phyloP scores from a whole-genome alignment of 2,113 vertebrate genomes.

The Paracanthobrama guichenoti region DNA sequence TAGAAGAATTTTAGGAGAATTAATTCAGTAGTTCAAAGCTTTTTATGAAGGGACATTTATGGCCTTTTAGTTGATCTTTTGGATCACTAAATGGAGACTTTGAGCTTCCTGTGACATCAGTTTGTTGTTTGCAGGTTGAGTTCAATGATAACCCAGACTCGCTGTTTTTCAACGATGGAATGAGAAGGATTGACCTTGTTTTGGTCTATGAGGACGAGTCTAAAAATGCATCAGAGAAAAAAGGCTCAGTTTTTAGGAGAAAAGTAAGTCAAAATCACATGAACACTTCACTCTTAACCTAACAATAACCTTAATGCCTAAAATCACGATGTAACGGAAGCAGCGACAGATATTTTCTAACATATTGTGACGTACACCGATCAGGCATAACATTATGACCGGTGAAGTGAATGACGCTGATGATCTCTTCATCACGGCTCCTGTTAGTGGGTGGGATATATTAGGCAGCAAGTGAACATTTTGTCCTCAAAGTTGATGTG shows the following conservation, averaged over 20 bases:
- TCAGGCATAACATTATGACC: no score
- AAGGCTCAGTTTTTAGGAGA: slow-evolving; percentile 70
- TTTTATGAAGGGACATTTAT: neutral
- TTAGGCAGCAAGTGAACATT: no score
- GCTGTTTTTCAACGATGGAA: slow-evolving; percentile 88
- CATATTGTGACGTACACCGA: no score
- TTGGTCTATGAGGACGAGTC: slow-evolving; percentile 92
- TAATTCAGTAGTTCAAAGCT: neutral
- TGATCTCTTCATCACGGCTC: no score
- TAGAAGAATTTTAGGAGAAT: neutral
- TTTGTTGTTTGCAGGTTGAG: slow-evolving; percentile 75
- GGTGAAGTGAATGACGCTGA: no score
- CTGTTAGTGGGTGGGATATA: no score
- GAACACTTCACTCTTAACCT: neutral
- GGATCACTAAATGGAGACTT: neutral
- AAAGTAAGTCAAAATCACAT: slow-evolving; percentile 70
- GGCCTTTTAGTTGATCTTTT: neutral
- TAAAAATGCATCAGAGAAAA: slow-evolving; percentile 81
- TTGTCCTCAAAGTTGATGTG: no score
- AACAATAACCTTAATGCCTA: neutral
- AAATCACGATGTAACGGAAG: no score
- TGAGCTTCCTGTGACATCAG: neutral
- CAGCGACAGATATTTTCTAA: no score
- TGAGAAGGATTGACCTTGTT: slow-evolving; percentile 87
- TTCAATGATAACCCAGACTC: slow-evolving; percentile 85